Base-by-base conservation (phyloP, 2,888 invertebrate species). In the Druceiella hillmani region DNA sequence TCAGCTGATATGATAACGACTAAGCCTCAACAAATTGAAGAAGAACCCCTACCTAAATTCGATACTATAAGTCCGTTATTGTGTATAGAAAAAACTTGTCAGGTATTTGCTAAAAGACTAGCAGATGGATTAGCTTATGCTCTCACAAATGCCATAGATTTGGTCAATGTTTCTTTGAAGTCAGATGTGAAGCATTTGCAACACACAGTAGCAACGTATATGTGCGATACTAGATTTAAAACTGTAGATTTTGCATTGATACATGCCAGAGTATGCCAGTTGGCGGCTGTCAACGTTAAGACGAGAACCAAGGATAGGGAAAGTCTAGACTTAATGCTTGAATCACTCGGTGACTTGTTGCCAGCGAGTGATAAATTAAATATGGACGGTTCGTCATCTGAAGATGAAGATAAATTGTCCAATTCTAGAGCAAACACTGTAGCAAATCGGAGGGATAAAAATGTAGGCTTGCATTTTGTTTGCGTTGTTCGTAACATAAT, bases 31-130 rank as follows among this genome's bases (percentile, higher is more conserved):
- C 4, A 9, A n/a, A n/a, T n/a, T n/a, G n/a, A n/a, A n/a, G n/a
- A n/a, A n/a, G 20, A 52, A 0, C 43, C 53, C 0, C 58, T 61
- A 0, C 44, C 51, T 0, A 46, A 55, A 1, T 68, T 61, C 39
- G 69, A 68, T 30, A 66, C 64, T 0, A 68, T 69, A 10, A 69
- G 62, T 42, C 67, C 62, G 27, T 35, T 69, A 0, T 46, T 70
- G 1, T 69, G 70, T 41, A 70, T 70, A 26, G 70, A 70, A 36
- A 38, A 69, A 0, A 68, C 70, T 0, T 69, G 70, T 17, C 70
- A 69, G 50, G 82, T 84, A 0, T 83, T 83, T 55, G 83, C 83
- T 0, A 81, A 80, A 51, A 67, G 85, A 30, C 78, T 85, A 54
- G 75, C 79, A 0, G 78, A 79, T 40, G 77, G 79, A 0, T 60